Conservation (phyloP, 2,797 vertebrate species). For the Psittacula echo region DNA sequence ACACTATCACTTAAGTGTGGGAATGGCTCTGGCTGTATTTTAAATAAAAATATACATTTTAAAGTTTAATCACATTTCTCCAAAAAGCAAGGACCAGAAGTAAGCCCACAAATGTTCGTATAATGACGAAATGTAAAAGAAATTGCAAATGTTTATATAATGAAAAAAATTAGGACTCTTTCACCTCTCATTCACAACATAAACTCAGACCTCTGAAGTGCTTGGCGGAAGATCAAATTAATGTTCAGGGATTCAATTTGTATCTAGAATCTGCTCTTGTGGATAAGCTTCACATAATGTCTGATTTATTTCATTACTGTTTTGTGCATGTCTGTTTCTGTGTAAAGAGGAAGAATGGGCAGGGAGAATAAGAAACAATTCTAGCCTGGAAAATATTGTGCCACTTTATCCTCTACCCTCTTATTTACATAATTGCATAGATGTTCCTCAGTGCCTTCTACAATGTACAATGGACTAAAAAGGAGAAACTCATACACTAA, state of each 20-base stretch:
- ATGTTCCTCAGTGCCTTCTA: constrained; percentile 48
- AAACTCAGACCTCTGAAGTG: background rate
- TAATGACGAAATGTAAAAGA: background rate
- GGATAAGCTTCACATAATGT: constrained; percentile 31
- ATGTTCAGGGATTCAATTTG: constrained; percentile 13
- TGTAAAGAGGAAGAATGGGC: constrained; percentile 12
- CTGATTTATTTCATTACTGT: constrained; percentile 52
- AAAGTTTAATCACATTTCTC: background rate
- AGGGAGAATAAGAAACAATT: background rate
- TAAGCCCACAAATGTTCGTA: background rate
- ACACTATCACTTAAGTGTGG: background rate
- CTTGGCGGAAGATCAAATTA: constrained; percentile 47
- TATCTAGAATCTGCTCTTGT: constrained; percentile 42
- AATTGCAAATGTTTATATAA: background rate
- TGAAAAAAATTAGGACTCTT: background rate
- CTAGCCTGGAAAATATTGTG: background rate
- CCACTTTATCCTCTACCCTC: background rate
- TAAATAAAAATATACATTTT: background rate
- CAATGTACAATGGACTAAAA: constrained; percentile 44
- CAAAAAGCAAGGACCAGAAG: background rate
- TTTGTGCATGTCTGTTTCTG: constrained; percentile 11
- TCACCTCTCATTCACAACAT: background rate
- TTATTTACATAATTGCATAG: constrained; percentile 64
- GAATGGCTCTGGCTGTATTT: background rate
- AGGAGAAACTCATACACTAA: constrained; percentile 59